Evolutionary conservation across 2,888 invertebrate species (phyloP), one percentile per base, ranked within the genome.

Genomic region (Drosophila algonquin): DNA sequence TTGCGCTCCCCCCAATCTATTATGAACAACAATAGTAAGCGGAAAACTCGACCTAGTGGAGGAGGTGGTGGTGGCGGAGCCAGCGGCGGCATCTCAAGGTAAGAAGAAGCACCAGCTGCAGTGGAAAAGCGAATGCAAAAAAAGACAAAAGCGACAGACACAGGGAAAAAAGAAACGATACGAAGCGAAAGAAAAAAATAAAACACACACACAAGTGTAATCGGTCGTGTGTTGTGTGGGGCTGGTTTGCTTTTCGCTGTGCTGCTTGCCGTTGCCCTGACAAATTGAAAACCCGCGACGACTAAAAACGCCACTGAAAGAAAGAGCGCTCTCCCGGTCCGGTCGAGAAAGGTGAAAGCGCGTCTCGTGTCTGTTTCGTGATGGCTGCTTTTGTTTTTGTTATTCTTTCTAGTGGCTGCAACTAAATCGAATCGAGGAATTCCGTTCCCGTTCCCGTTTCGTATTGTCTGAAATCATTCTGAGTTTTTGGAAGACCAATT

Each of bases 21-120:
- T 81, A 88, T 88, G 91, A 90, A 90, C 76, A 90, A 90, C 81
- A 96, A 96, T 92, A 96, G 94, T 93, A 96, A 96, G 93, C 95
- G 96, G 93, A 97, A 96, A 94, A 96, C 95, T 94, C 95, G 96
- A 93, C 95, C 96, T 91, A 95, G 95, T 68, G 90, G 89, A 56
- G 77, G 76, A 63, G 76, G 81, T 48, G 73, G 81, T 51, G 83
- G 88, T 35, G 79, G 83, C 60, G 84, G 73, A 77, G 77, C 84
- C 76, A 81, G 81, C 87, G 82, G 90, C 81, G 81, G 83, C 87
- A 89, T 88, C 77, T 80, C 89, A 79, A 89, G 88, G 88, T 89
- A 89, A 89, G 90, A 89, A 89, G 80, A 85, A 85, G 88, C 76
- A 69, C 52, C 56, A 56, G 70, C 60, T 50, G 75, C 72, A 73